Base-by-base conservation (phyloP, 2,888 invertebrate genomes). In the Sepioteuthis lessoniana region DNA sequence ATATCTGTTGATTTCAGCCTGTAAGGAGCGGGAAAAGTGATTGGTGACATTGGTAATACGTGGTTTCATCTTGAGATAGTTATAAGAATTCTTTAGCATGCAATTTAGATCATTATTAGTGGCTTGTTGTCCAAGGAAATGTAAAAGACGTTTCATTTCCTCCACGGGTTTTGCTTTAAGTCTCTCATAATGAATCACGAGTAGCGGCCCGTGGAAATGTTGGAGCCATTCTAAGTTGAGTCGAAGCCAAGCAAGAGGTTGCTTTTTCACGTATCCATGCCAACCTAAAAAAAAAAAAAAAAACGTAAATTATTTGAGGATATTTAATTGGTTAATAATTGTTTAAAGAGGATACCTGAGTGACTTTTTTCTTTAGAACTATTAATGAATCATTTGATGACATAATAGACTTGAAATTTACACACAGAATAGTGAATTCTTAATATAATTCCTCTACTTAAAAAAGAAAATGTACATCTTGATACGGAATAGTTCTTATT, bases 211-310 rank as follows among this genome's bases (percentile, higher is more conserved):
- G 0, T 94, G 21, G 90, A 95, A 96, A 76, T 76, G 76, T n/a
- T 94, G 76, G 90, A 96, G 92, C 96, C 96, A 96, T 42, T 95
- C 95, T 0, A 93, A 91, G 93, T 95, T 95, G 50, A 95, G 90
- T 16, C 94, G 93, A 13, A 92, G 93, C 95, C 96, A 96, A 16
- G 93, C 93, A 21, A 93, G 90, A 2, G 94, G 93, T n/a, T 92
- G 93, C 3, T 93, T 93, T 16, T 91, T 91, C 0, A 95, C 94
- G 90, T 94, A 95, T 2, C 90, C 93, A 10, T 94, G 94, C 96
- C 95, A 96, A 55, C 94, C 95, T 96, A n/a, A 1, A 76, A 76
- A 19, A 76, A 76, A n/a, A 76, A 31, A 35, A 76, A 7, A 8
- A 8, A 76, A 4, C 10, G 10, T 31, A 76, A 76, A 76, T 10